Evolutionary conservation across 92 coral and sea anemone genomes (phyloP).

Genomic region (Isaurus tuberculatus): DNA sequence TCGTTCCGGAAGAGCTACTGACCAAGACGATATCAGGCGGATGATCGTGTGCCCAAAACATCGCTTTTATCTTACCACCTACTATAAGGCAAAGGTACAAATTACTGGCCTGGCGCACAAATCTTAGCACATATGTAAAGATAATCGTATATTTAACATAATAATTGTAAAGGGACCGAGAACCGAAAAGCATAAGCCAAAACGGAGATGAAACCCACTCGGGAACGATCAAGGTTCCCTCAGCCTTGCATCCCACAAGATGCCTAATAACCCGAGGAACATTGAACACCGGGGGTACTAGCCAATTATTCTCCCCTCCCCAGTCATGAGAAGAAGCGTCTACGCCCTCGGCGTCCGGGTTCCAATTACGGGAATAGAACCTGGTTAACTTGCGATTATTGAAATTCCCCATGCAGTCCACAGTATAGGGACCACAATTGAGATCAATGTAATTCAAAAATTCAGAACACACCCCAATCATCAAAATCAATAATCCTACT

Average conservation of each 20-base stretch:
- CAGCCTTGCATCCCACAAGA: slow-evolving; percentile 29
- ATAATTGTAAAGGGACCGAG: too few relatives aligned
- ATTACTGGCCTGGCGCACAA: not conserved
- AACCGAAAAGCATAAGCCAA: slow-evolving; percentile 30
- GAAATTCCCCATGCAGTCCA: slow-evolving; percentile 54
- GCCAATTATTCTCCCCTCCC: slow-evolving; percentile 52
- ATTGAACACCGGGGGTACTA: slow-evolving; percentile 42
- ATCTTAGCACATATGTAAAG: not conserved
- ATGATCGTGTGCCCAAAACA: not conserved
- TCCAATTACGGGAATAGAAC: slow-evolving; percentile 54
- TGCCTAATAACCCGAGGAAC: slow-evolving; percentile 46
- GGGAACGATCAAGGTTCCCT: slow-evolving; percentile 40
- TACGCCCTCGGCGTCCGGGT: slow-evolving; percentile 44
- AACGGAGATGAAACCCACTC: slow-evolving; percentile 46
- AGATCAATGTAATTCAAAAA: too few relatives aligned
- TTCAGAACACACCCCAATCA: too few relatives aligned
- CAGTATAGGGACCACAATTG: slow-evolving; percentile 62
- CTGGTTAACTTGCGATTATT: slow-evolving; percentile 32
- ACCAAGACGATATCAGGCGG: not conserved
- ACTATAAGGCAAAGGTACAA: too few relatives aligned
- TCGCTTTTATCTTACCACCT: too few relatives aligned
- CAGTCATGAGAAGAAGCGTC: slow-evolving; percentile 46
- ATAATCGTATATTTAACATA: too few relatives aligned
- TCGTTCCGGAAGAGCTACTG: too few relatives aligned
- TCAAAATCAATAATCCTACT: too few relatives aligned